Percentiles rank a stretch among this genome's conserved stretches.
These are phyloP conservation scores for Coregonus clupeaformis DNA, from an alignment of 2,113 vertebrate species.

Conservation along the genomic window DNA sequence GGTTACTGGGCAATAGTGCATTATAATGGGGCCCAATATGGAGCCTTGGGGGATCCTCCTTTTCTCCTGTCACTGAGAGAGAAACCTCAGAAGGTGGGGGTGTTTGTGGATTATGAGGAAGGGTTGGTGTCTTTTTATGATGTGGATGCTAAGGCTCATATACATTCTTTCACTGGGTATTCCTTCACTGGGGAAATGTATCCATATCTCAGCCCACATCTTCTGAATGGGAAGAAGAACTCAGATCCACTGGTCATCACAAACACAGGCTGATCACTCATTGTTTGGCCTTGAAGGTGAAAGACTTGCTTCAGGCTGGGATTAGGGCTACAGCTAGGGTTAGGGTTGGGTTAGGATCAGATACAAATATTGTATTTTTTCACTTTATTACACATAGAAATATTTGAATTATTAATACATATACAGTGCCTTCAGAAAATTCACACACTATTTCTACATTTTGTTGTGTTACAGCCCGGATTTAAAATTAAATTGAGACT, in stretches of 20 bases:
- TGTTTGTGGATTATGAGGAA: slow-evolving; percentile 79
- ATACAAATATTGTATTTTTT: too few relatives aligned
- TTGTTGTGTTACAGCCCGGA: too few relatives aligned
- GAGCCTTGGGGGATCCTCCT: slow-evolving; percentile 43
- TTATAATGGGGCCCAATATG: slow-evolving; percentile 46
- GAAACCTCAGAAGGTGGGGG: slow-evolving; percentile 73
- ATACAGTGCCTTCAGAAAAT: too few relatives aligned
- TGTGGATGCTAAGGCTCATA: slow-evolving; percentile 52
- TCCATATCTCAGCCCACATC: slow-evolving; percentile 76
- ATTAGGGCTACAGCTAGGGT: too few relatives aligned
- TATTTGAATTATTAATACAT: too few relatives aligned
- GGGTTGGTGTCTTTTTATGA: slow-evolving; percentile 82
- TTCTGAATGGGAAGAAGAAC: slow-evolving; percentile 33
- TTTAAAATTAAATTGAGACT: too few relatives aligned
- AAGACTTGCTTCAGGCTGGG: too few relatives aligned
- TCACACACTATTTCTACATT: too few relatives aligned
- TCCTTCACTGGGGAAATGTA: slow-evolving; percentile 71
- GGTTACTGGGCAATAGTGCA: slow-evolving; percentile 69
- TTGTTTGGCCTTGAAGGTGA: background rate
- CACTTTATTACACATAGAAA: too few relatives aligned
- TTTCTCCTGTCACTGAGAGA: slow-evolving; percentile 49
- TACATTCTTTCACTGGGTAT: slow-evolving; percentile 75
- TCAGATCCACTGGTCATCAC: slow-evolving; percentile 39
- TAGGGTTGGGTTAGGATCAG: background rate
- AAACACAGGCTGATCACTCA: background rate